phyloP scores from a whole-genome alignment of 2,888 invertebrate genomes.

The Desoria tigrina region DNA sequence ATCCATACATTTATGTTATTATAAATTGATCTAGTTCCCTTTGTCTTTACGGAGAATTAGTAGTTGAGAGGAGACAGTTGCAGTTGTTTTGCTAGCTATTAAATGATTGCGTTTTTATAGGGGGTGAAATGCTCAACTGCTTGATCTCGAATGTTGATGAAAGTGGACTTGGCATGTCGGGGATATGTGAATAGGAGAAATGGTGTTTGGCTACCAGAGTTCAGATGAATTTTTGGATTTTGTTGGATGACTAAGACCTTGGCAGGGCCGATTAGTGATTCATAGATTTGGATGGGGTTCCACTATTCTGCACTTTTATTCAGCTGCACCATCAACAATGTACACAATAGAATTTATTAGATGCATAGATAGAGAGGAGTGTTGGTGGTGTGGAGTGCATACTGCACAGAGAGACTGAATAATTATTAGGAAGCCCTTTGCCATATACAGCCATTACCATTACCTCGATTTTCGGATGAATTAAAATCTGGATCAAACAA shows the following conservation, averaged over 20 bases:
- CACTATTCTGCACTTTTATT: background rate
- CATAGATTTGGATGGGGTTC: constrained; percentile 8
- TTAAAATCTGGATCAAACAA: background rate
- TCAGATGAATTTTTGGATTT: background rate
- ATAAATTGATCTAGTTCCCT: constrained; percentile 1
- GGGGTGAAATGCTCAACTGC: background rate
- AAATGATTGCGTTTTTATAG: background rate
- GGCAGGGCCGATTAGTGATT: constrained; percentile 7
- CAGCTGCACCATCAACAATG: background rate
- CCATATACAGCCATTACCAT: background rate
- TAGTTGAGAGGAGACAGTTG: background rate
- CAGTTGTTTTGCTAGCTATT: background rate
- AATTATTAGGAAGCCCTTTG: constrained; percentile 2
- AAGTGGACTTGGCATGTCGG: background rate
- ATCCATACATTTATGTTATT: too few species aligned
- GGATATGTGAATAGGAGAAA: background rate
- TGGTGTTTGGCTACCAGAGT: background rate
- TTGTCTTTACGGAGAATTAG: background rate
- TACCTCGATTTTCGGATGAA: background rate
- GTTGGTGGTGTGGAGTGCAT: background rate
- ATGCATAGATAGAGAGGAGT: background rate
- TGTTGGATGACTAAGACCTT: constrained; percentile 7
- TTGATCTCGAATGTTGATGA: too few species aligned
- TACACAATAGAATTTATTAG: background rate
- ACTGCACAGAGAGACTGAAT: background rate